Conservation (phyloP, 2,797 vertebrate species). For the Acridotheres tristis region DNA sequence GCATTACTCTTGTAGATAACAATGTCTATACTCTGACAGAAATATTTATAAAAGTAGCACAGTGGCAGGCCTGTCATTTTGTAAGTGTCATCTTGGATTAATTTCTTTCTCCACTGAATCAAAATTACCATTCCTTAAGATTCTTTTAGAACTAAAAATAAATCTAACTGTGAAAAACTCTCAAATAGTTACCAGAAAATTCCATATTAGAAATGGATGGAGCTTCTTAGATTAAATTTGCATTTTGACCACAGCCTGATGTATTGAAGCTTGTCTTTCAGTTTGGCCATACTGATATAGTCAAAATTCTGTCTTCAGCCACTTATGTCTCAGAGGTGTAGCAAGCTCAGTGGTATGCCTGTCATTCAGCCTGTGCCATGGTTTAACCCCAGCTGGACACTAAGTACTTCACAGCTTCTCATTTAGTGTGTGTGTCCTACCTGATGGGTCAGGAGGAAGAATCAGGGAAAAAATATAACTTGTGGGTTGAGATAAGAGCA, state of each 20-base stretch:
- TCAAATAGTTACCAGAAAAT: not conserved
- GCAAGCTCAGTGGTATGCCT: not conserved
- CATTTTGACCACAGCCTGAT: not conserved
- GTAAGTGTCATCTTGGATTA: not conserved
- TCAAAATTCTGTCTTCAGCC: not conserved
- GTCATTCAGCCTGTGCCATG: not conserved
- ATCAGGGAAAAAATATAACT: not conserved
- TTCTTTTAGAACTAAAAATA: not conserved
- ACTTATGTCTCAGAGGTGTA: not conserved
- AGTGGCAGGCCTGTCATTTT: not conserved
- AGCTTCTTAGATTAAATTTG: not conserved
- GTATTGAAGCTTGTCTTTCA: not conserved
- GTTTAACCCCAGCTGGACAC: not conserved
- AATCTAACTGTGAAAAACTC: not conserved
- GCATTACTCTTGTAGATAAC: not conserved
- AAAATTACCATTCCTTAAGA: not conserved
- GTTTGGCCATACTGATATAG: not conserved
- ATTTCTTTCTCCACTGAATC: not conserved
- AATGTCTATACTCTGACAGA: not conserved
- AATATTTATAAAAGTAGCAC: slow-evolving; percentile 6
- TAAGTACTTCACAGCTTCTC: not conserved
- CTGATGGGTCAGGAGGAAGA: not conserved
- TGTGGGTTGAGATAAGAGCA: not conserved
- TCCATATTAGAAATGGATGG: not conserved
- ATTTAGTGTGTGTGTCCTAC: fast-evolving